These are phyloP conservation scores for Sitta europaea DNA, from an alignment of 2,113 vertebrate species.

Conservation along the genomic window DNA sequence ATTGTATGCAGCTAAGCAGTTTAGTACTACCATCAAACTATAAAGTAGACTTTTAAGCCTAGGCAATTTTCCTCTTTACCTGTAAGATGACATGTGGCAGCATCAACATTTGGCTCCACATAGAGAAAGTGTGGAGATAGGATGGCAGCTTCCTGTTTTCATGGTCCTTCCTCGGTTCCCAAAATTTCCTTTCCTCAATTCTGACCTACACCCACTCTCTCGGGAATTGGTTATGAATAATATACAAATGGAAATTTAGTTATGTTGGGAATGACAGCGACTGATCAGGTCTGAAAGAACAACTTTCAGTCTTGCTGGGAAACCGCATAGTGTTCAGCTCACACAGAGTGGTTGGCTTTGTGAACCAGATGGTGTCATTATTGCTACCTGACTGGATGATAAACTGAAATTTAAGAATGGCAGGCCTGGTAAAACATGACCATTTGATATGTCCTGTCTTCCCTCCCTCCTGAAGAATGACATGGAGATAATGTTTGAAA, in stretches of 20 bases:
- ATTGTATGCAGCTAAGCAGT: constrained; percentile 31
- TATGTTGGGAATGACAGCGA: neutral
- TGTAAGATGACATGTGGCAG: neutral
- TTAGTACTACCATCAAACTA: constrained; percentile 14
- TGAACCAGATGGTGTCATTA: neutral
- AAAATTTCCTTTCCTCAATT: neutral
- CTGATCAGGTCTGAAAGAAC: neutral
- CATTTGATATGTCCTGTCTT: neutral
- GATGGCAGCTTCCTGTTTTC: neutral
- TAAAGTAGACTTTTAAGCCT: neutral
- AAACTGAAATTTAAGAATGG: neutral
- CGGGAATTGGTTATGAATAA: neutral
- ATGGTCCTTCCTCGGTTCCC: neutral
- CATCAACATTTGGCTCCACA: neutral
- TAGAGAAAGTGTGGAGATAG: neutral
- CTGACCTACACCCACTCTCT: neutral
- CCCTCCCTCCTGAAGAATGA: neutral
- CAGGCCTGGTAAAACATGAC: neutral
- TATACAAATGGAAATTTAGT: neutral
- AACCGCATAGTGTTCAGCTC: neutral
- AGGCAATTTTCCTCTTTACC: neutral
- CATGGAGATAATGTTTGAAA: neutral
- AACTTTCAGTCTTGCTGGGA: neutral
- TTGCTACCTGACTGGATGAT: neutral
- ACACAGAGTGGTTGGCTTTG: neutral